These are phyloP conservation scores for Pandemis heparana DNA, from an alignment of 2,888 invertebrate genomes.

Conservation along the genomic window DNA sequence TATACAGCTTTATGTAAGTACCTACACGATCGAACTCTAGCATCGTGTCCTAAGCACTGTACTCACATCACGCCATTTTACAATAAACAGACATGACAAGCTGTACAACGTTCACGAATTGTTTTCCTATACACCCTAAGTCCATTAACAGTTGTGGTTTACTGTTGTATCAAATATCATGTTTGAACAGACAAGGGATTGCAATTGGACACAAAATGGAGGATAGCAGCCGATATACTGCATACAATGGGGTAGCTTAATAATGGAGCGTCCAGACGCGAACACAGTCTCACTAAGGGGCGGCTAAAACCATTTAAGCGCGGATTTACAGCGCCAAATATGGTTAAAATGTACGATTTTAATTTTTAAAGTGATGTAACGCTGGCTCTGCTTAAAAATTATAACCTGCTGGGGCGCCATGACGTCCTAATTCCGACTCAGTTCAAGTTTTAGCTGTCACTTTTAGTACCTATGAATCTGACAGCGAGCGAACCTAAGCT, in stretches of 20 bases:
- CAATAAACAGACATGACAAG: not conserved
- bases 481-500: no score
- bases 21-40: no score
- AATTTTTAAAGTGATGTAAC: no score
- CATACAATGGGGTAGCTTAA: constrained; percentile 13
- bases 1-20: no score
- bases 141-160: constrained; percentile 1
- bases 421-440: no score
- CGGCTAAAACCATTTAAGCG: not conserved
- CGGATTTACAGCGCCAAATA: not conserved
- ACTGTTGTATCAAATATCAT: constrained; percentile 14
- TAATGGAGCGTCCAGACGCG: not conserved
- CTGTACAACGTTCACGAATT: not conserved
- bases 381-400: no score
- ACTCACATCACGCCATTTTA: not conserved
- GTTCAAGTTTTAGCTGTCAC: no score
- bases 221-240: constrained; percentile 4
- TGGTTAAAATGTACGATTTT: not conserved
- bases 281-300: not conserved
- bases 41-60: not conserved
- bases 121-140: not conserved
- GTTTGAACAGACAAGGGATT: constrained; percentile 21
- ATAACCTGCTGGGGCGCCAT: no score
- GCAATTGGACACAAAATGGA: constrained; percentile 25
- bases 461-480: no score